Evolutionary conservation across 2,113 vertebrate species (phyloP).

Genomic region (Trogon melanurus): DNA sequence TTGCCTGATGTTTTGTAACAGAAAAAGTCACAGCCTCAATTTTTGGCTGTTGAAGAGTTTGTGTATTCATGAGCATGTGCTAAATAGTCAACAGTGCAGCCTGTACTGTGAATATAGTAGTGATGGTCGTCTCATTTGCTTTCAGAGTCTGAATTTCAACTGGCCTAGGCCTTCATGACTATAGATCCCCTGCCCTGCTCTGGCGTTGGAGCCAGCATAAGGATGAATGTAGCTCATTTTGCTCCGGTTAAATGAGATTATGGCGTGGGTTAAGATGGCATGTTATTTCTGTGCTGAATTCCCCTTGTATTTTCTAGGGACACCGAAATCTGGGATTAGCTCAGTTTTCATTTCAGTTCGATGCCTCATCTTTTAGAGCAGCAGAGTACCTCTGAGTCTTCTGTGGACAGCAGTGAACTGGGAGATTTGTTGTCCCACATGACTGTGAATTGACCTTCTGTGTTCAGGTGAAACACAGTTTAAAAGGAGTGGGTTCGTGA

Average conservation of each 20-base stretch:
- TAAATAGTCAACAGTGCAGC: background rate
- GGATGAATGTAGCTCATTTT: background rate
- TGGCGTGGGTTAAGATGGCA: background rate
- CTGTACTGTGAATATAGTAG: background rate
- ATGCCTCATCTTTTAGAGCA: constrained; percentile 19
- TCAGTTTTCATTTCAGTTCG: constrained; percentile 8
- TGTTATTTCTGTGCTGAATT: constrained; percentile 34
- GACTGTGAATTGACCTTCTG: background rate
- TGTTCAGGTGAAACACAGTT: background rate
- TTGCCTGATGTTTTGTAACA: background rate
- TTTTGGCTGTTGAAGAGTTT: background rate
- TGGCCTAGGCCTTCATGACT: background rate
- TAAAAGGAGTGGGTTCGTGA: background rate
- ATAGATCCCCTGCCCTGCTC: background rate
- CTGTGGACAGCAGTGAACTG: background rate
- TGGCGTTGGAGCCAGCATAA: background rate
- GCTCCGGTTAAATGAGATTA: constrained; percentile 21
- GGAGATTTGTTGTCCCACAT: background rate
- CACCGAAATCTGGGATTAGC: constrained; percentile 30
- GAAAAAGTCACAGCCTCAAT: background rate
- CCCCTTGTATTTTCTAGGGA: background rate
- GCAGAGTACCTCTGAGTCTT: background rate
- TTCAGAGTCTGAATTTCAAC: background rate
- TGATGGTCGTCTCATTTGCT: background rate
- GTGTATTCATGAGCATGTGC: background rate